Conservation (phyloP, 2,113 vertebrate genomes). For the Ciconia maguari region DNA sequence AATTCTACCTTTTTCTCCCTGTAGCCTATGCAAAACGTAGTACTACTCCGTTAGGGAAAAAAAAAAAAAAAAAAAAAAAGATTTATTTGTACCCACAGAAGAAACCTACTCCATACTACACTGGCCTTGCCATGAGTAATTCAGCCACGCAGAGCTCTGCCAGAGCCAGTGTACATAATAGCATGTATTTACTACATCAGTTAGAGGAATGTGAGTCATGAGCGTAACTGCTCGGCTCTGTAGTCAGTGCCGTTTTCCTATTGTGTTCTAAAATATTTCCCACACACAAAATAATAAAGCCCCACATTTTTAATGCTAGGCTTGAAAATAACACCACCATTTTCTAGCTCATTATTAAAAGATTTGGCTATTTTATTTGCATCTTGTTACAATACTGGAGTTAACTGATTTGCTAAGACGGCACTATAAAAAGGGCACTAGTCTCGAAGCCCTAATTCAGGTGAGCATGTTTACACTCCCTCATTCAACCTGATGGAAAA, state of each 20-base stretch:
- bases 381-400: background rate
- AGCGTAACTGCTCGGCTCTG: background rate
- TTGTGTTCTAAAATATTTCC: background rate
- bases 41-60: background rate
- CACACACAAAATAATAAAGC: background rate
- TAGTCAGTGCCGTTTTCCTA: background rate
- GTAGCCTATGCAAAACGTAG: background rate
- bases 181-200: background rate
- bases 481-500: background rate
- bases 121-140: background rate
- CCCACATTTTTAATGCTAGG: background rate
- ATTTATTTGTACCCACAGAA: background rate
- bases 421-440: background rate
- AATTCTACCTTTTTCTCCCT: background rate
- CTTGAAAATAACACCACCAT: background rate
- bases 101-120: background rate
- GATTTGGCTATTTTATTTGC: background rate
- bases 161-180: background rate
- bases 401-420: background rate
- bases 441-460: background rate
- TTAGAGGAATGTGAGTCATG: background rate
- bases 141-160: background rate
- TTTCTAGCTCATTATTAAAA: background rate
- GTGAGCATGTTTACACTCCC: background rate
- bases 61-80: background rate